Evolutionary conservation across 2,113 vertebrate species (phyloP).

Genomic region (Xenotilapia flavipinnis): DNA sequence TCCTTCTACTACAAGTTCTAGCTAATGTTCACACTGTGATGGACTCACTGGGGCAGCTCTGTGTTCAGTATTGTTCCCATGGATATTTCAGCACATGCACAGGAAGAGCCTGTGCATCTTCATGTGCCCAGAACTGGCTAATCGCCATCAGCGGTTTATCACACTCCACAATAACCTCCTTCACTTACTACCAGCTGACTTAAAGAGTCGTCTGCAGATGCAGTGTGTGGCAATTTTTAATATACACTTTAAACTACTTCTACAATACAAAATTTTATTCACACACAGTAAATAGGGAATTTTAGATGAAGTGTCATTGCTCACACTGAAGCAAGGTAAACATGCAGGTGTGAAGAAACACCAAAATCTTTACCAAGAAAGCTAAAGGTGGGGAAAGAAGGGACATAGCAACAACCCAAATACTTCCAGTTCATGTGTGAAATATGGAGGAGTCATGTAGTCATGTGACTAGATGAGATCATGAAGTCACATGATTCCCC

Average conservation of each 20-base stretch:
- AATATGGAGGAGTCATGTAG: background rate
- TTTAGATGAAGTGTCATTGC: background rate
- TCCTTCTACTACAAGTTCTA: background rate
- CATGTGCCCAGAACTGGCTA: background rate
- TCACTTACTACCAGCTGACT: background rate
- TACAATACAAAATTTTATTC: background rate
- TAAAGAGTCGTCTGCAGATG: background rate
- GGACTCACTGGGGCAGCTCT: background rate
- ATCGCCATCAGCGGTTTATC: background rate
- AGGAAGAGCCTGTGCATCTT: background rate
- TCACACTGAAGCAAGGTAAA: background rate
- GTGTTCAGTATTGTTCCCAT: background rate
- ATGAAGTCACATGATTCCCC: background rate
- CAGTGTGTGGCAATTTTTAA: background rate
- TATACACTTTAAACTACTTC: background rate
- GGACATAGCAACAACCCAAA: background rate
- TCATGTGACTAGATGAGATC: background rate
- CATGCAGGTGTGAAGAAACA: background rate
- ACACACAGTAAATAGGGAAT: background rate
- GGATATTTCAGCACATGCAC: background rate
- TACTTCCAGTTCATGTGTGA: background rate
- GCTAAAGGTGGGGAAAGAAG: background rate
- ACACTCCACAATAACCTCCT: background rate
- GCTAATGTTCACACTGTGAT: background rate
- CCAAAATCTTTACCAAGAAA: background rate